phyloP scores from a whole-genome alignment of 2,888 invertebrate species.

The Melinaea marsaeus region DNA sequence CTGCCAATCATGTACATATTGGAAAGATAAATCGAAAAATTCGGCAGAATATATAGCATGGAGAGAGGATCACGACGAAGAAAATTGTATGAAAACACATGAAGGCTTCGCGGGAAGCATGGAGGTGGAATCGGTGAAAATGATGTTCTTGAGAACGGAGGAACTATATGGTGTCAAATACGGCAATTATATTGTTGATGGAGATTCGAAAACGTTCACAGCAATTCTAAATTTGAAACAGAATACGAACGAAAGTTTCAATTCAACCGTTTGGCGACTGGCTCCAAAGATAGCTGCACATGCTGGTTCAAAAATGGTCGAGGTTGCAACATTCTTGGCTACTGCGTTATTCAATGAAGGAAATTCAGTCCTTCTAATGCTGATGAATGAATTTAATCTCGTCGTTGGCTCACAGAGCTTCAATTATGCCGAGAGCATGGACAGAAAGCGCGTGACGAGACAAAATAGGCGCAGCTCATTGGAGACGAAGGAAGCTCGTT shows the following conservation, averaged over 20 bases:
- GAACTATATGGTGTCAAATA: too few species aligned
- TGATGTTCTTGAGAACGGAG: too few species aligned
- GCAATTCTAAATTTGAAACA: not conserved
- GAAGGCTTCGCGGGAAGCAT: too few species aligned
- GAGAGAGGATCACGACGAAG: too few species aligned
- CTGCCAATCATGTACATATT: too few species aligned
- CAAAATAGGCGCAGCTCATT: slow-evolving; percentile 7
- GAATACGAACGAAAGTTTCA: slow-evolving; percentile 8
- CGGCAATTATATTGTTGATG: too few species aligned
- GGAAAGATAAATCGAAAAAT: too few species aligned
- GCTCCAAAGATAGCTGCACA: not conserved
- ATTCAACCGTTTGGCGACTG: slow-evolving; percentile 1
- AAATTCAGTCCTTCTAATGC: slow-evolving; percentile 7
- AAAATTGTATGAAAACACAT: too few species aligned
- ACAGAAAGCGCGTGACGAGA: slow-evolving; percentile 7
- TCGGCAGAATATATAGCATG: too few species aligned
- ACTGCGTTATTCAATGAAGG: slow-evolving; percentile 2
- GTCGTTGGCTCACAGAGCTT: slow-evolving; percentile 12
- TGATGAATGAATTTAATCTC: slow-evolving; percentile 11
- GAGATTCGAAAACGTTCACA: too few species aligned
- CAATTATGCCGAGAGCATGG: slow-evolving; percentile 12
- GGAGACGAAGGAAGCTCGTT: slow-evolving; percentile 2
- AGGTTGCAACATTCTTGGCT: slow-evolving; percentile 7
- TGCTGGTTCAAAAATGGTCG: not conserved
- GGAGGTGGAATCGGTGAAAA: too few species aligned